These are phyloP conservation scores for Schizopygopsis malacanthus DNA, from an alignment of 2,797 vertebrate species.

Conservation along the genomic window DNA sequence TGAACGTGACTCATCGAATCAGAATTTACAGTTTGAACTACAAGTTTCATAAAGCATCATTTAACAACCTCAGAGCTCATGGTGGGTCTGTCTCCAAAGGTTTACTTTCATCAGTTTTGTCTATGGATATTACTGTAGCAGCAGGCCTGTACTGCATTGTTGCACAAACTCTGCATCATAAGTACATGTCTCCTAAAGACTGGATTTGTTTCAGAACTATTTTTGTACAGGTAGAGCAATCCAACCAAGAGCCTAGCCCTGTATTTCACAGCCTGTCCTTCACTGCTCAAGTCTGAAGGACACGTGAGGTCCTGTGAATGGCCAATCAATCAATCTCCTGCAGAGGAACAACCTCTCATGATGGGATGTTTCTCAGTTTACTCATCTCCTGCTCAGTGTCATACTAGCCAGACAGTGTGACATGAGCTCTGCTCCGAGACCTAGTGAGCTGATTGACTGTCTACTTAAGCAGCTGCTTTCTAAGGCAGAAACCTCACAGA, in stretches of 20 bases:
- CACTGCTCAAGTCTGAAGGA: slow-evolving; percentile 70
- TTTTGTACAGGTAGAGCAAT: slow-evolving; percentile 41
- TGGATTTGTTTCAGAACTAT: neutral
- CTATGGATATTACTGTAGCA: neutral
- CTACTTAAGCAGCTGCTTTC: neutral
- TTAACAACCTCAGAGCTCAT: neutral
- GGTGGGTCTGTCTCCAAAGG: too few relatives aligned
- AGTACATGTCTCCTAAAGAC: neutral
- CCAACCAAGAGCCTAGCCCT: slow-evolving; percentile 54
- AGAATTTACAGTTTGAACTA: slow-evolving; percentile 18
- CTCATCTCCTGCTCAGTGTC: slow-evolving; percentile 14
- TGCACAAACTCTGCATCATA: neutral
- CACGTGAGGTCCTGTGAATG: slow-evolving; percentile 69
- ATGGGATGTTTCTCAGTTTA: slow-evolving; percentile 60
- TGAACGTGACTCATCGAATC: neutral
- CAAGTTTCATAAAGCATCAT: neutral
- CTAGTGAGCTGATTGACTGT: slow-evolving; percentile 1
- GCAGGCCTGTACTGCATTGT: neutral
- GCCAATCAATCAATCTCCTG: slow-evolving; percentile 78
- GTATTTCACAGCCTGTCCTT: slow-evolving; percentile 63
- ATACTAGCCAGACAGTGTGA: slow-evolving; percentile 3
- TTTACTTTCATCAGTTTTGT: neutral
- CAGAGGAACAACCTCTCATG: slow-evolving; percentile 53
- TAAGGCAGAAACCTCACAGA: neutral
- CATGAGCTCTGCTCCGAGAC: neutral